phyloP scores from a whole-genome alignment of 2,797 vertebrate genomes.

The Miichthys miiuy region DNA sequence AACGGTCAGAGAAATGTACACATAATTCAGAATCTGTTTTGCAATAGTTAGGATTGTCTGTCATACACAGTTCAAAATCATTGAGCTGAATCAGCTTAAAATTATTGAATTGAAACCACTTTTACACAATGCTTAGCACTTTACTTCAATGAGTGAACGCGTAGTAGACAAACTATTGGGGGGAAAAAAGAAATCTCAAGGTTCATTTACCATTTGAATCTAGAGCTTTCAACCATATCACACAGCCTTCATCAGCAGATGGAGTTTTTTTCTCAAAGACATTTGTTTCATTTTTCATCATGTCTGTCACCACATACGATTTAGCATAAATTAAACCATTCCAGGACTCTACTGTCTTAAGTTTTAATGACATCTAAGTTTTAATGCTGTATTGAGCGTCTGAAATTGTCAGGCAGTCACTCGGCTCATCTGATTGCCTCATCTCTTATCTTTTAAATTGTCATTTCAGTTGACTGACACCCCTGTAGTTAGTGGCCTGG shows the following conservation, averaged over 20 bases:
- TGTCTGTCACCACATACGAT: conserved; percentile 27
- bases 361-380: conserved; percentile 21
- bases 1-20: not conserved
- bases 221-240: not conserved
- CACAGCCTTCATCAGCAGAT: not conserved
- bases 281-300: conserved; percentile 32
- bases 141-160: not conserved
- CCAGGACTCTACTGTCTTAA: not conserved
- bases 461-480: conserved; percentile 77
- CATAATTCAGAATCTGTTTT: too few species aligned
- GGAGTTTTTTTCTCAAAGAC: not conserved
- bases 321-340: conserved; percentile 16
- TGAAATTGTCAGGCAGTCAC: conserved; percentile 53
- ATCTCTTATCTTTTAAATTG: conserved; percentile 63
- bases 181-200: not conserved
- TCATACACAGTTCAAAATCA: conserved; percentile 6
- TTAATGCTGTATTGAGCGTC: conserved; percentile 13
- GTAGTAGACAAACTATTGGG: not conserved
- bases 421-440: conserved; percentile 61
- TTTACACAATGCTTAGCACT: not conserved
- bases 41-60: conserved; percentile 39
- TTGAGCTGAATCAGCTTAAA: not conserved
- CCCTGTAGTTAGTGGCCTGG: conserved; percentile 74
- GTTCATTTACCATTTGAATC: not conserved
- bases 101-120: not conserved